Percentiles rank a stretch among this genome's conserved stretches.
Conservation (phyloP, 2,888 invertebrate genomes). For the Pediacus dermestoides region DNA sequence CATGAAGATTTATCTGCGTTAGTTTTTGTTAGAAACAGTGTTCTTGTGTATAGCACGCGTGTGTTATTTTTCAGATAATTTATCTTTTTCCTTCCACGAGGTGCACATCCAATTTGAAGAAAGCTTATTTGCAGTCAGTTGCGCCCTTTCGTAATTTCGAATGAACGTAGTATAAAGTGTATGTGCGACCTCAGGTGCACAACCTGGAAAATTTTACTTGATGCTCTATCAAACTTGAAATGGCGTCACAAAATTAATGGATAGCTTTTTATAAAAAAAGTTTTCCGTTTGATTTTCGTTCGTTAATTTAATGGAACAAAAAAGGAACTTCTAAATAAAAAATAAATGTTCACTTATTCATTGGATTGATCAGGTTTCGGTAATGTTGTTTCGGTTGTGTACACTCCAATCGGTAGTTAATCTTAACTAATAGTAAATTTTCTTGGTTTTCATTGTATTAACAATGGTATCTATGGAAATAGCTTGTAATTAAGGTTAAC, state of each 20-base stretch:
- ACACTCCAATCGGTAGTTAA: too few relatives aligned
- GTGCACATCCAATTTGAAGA: constrained; percentile 45
- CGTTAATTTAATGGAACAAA: too few relatives aligned
- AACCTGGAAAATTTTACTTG: constrained; percentile 36
- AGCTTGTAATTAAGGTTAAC: too few relatives aligned
- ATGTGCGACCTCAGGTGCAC: constrained; percentile 41
- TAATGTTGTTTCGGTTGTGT: too few relatives aligned
- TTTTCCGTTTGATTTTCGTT: too few relatives aligned
- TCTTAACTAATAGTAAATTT: too few relatives aligned
- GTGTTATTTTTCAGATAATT: constrained; percentile 45
- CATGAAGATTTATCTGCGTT: constrained; percentile 42
- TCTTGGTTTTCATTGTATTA: too few relatives aligned
- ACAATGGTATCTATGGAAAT: too few relatives aligned
- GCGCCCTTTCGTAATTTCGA: constrained; percentile 33
- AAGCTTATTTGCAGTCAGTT: constrained; percentile 41
- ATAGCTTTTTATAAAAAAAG: constrained; percentile 9
- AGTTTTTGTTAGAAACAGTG: constrained; percentile 30
- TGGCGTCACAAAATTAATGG: constrained; percentile 22
- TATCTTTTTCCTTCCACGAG: constrained; percentile 43
- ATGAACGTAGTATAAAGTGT: constrained; percentile 25
- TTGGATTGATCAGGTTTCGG: too few relatives aligned
- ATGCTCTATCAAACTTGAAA: constrained; percentile 31
- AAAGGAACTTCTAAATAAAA: too few relatives aligned
- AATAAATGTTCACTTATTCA: too few relatives aligned
- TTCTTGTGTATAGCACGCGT: constrained; percentile 26